A percentile compares a stretch with the other conserved stretches of the same genome.
These are phyloP conservation scores for Phaethon lepturus DNA, from an alignment of 2,113 vertebrate genomes.

Conservation along the genomic window DNA sequence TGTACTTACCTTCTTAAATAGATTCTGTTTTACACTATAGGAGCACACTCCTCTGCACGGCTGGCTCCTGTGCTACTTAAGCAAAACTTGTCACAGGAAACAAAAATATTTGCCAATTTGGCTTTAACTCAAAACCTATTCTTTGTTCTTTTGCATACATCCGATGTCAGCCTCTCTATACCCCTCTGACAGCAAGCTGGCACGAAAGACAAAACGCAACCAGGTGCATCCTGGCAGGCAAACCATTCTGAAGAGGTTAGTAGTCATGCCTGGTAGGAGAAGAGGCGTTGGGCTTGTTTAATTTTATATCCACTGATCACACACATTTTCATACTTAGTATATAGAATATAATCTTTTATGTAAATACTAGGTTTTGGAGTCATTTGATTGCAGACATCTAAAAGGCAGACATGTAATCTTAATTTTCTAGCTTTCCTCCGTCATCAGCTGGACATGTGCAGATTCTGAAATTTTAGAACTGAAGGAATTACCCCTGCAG, in stretches of 20 bases:
- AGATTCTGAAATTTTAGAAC: background rate
- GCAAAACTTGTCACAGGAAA: background rate
- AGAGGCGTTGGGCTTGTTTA: background rate
- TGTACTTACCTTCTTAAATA: background rate
- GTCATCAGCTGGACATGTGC: fast-evolving
- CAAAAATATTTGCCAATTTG: slow-evolving; percentile 28
- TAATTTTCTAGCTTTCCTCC: background rate
- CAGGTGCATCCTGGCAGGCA: slow-evolving; percentile 5
- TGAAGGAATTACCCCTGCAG: background rate
- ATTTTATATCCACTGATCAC: background rate
- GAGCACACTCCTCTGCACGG: background rate
- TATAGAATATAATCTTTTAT: background rate
- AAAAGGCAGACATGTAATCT: background rate
- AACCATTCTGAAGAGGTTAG: background rate
- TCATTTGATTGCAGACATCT: background rate
- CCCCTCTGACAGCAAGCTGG: background rate
- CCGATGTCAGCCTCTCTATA: background rate
- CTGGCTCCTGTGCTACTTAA: background rate
- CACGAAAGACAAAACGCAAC: background rate
- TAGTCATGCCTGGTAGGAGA: background rate
- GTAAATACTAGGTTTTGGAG: background rate
- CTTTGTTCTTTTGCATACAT: background rate
- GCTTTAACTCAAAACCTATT: background rate
- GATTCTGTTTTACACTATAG: background rate
- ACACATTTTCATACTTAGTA: background rate